Evolutionary conservation across 1,140 invertebrate genomes (phyloP).

Genomic region (Cataglyphis hispanica): DNA sequence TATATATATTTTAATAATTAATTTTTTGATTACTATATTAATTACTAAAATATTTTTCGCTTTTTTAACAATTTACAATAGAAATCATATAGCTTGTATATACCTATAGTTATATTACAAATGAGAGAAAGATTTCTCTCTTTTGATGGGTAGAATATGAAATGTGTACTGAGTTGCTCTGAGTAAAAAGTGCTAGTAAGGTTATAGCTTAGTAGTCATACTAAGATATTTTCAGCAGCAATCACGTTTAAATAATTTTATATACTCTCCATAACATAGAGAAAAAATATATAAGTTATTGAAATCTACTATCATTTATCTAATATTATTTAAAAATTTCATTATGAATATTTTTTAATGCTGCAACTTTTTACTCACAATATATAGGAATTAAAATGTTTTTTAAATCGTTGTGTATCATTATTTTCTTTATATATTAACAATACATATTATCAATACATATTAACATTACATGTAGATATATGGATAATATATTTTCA

Average conservation of each 20-base stretch:
- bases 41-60: neutral
- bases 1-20: neutral
- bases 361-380: neutral
- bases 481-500: conserved; percentile 23
- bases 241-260: neutral
- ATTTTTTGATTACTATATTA: conserved; percentile 1
- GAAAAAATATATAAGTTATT: conserved; percentile 8
- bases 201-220: neutral
- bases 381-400: conserved; percentile 2
- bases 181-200: neutral
- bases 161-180: neutral
- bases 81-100: neutral
- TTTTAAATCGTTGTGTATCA: neutral
- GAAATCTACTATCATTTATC: neutral
- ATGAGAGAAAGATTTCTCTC: neutral
- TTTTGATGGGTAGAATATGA: neutral
- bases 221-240: neutral
- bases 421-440: conserved; percentile 19
- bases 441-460: too few relatives aligned
- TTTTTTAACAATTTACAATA: conserved; percentile 2
- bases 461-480: conserved; percentile 4
- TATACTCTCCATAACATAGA: neutral
- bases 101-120: neutral
- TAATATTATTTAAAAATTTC: neutral
- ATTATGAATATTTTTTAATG: neutral